Conservation (phyloP, 2,797 vertebrate species). For the Mormyrus hasselquistii region DNA sequence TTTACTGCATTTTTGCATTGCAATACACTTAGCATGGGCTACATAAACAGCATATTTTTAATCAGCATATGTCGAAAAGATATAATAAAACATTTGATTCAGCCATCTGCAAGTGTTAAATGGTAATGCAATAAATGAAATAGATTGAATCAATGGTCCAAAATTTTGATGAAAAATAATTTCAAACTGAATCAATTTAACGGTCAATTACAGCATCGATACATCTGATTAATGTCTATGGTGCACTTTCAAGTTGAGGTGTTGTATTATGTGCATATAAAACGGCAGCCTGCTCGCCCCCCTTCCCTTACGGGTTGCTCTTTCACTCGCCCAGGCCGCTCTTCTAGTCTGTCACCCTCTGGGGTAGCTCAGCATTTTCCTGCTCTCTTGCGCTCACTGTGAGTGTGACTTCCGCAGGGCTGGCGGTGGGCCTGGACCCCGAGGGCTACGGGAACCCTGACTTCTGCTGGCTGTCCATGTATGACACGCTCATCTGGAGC, state of each 20-base stretch:
- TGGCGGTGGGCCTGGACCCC: slow-evolving; percentile 88
- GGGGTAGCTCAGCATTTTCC: not conserved
- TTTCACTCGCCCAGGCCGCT: not conserved
- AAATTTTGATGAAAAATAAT: not conserved
- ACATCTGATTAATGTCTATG: not conserved
- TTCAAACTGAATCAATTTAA: not conserved
- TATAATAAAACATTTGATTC: not conserved
- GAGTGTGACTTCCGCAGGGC: slow-evolving; percentile 54
- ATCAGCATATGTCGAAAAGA: not conserved
- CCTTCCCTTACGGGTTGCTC: not conserved
- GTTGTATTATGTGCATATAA: not conserved
- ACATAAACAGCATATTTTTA: not conserved
- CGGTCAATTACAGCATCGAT: not conserved
- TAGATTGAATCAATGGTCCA: not conserved
- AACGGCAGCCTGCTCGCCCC: not conserved
- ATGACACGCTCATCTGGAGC: slow-evolving; percentile 91
- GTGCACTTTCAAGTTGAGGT: not conserved
- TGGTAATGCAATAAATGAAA: no score
- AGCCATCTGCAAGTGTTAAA: not conserved
- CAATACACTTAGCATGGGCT: not conserved
- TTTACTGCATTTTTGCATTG: not conserved
- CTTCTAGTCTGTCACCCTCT: not conserved
- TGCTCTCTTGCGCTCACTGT: not conserved
- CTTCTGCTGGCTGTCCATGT: slow-evolving; percentile 91
- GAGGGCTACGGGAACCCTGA: slow-evolving; percentile 93